Conservation (phyloP, 2,113 vertebrate genomes). For the Triplophysa rosa region DNA sequence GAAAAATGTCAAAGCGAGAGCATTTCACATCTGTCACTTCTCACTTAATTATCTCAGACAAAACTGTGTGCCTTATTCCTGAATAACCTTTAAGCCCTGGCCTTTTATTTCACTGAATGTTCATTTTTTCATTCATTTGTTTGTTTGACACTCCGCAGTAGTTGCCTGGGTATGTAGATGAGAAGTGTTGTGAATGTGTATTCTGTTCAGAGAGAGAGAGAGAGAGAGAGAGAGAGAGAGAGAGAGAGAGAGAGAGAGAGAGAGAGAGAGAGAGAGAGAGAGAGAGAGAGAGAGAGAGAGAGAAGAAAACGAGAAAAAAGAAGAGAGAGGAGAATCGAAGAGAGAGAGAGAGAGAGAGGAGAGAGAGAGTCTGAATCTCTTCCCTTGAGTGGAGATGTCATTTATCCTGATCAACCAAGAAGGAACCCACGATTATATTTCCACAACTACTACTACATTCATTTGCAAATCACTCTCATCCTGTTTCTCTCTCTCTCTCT, state of each 20-base stretch:
- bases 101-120: conserved; percentile 12
- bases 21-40: background rate
- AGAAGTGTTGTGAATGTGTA: conserved; percentile 92
- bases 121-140: conserved; percentile 25
- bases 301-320: no score
- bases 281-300: conserved; percentile 61
- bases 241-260: conserved; percentile 64
- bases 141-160: conserved; percentile 70
- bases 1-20: conserved; percentile 8
- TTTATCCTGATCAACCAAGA: conserved; percentile 87
- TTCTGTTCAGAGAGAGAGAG: conserved; percentile 87
- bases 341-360: conserved; percentile 76
- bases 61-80: background rate
- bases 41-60: background rate
- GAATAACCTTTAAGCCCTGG: conserved; percentile 16
- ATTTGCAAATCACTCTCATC: conserved; percentile 93
- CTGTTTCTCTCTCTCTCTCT: conserved; percentile 58
- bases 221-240: conserved; percentile 32
- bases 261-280: conserved; percentile 59
- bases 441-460: conserved; percentile 92
- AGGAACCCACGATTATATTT: conserved; percentile 93
- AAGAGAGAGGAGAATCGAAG: no score
- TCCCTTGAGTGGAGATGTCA: conserved; percentile 78
- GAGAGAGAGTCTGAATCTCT: conserved; percentile 71
- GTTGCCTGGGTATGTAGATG: conserved; percentile 93